These are phyloP conservation scores for Troides oblongomaculatus DNA, from an alignment of 2,888 invertebrate genomes.

Conservation along the genomic window DNA sequence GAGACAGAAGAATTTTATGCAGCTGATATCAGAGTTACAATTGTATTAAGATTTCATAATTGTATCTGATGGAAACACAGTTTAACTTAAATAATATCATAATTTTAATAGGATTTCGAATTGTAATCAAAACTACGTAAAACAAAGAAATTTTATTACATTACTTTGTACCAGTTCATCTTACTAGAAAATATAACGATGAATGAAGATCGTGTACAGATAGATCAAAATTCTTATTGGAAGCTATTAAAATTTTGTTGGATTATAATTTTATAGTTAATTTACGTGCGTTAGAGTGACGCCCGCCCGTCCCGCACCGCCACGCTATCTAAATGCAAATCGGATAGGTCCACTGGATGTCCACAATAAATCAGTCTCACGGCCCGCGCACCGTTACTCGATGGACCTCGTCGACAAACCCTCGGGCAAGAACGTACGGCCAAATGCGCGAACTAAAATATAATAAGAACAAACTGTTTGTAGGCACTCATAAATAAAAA, in stretches of 20 bases:
- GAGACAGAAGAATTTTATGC: conserved; percentile 20
- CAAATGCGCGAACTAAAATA: conserved; percentile 36
- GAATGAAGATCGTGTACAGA: conserved; percentile 21
- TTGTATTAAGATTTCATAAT: background rate
- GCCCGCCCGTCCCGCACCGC: conserved; percentile 46
- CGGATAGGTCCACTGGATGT: conserved; percentile 76
- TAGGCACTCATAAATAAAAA: too few relatives aligned
- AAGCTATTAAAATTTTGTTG: conserved; percentile 45
- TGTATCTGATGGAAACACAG: background rate
- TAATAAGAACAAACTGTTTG: background rate
- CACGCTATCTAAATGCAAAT: conserved; percentile 79
- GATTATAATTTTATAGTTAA: conserved; percentile 67
- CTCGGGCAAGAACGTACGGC: conserved; percentile 39
- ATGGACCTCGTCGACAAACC: conserved; percentile 42
- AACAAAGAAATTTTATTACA: background rate
- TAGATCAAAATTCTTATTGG: conserved; percentile 30
- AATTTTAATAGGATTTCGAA: background rate
- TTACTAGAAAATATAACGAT: background rate
- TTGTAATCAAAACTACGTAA: too few relatives aligned
- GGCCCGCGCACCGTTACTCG: conserved; percentile 61
- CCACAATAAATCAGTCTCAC: conserved; percentile 72
- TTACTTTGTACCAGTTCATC: background rate
- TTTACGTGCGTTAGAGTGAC: conserved; percentile 70
- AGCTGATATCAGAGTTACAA: conserved; percentile 2
- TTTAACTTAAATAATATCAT: background rate